Evolutionary conservation across 1,140 invertebrate species (phyloP), one percentile per base, ranked within the genome.

Genomic region (Lepidurus couesii): DNA sequence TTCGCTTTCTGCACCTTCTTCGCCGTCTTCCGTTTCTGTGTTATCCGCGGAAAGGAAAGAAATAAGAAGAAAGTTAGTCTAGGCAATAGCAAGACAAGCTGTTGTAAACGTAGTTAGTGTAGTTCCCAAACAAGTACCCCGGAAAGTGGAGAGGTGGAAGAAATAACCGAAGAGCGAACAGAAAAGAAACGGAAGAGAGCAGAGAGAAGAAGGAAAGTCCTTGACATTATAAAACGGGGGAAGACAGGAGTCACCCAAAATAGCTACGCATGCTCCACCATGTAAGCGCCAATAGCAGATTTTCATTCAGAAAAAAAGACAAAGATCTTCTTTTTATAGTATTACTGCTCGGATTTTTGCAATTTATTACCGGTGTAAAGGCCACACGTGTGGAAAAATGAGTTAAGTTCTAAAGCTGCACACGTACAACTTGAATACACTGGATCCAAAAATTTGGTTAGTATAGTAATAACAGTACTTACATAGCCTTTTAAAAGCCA

Each of bases 1-100:
- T 42, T 76, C 16, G 74, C 44, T 74, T 44, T 74, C 53, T 45
- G 42, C 78, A 53, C 11, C 44, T 44, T 74, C 53, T 45, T 76
- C 78, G 26, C 11, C 44, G 26, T 45, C 44, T 79, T 45, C 73
- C 42, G 42, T 34, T 45, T 45, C 43, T 44, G 26, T 16, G 24
- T 77, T 45, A 43, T 75, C 42, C 11, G 13, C 16, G 7, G 74
- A 43, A 75, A 75, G 74, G 43, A 21, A 75, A 42, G 74, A 42
- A 75, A 75, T 16, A 75, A 75, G 74, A 16, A 24, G 74, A 42
- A 34, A 26, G 74, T 75, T 75, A 75, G 74, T 42, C 26, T 42
- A 75, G 43, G 10, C n/a, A 21, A 45, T 44, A 44, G 42, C 47
- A 26, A 77, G 43, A 44, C 24, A 45, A 26, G 43, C 9, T 44